These are phyloP conservation scores for Pollenia amentaria DNA, from an alignment of 2,888 invertebrate species.

Conservation along the genomic window DNA sequence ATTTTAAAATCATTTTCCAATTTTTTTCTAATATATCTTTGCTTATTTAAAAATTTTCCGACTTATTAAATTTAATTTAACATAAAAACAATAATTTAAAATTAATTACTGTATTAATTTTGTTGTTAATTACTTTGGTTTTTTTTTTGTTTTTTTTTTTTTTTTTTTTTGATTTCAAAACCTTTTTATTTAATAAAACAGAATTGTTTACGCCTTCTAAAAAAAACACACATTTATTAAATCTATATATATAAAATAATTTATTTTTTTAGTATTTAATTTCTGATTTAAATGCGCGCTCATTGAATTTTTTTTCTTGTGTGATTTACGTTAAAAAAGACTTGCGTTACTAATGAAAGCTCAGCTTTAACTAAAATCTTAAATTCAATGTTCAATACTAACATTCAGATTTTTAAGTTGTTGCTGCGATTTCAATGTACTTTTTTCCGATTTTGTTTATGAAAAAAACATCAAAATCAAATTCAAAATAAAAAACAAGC, in stretches of 20 bases:
- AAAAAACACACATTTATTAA: not conserved
- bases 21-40: slow-evolving; percentile 1
- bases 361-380: slow-evolving; percentile 67
- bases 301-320: not conserved
- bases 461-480: slow-evolving; percentile 11
- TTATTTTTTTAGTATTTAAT: slow-evolving; percentile 23
- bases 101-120: slow-evolving; percentile 33
- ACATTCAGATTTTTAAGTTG: slow-evolving; percentile 47
- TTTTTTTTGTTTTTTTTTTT: slow-evolving; percentile 1
- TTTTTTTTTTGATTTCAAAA: slow-evolving; percentile 12
- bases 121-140: slow-evolving; percentile 18
- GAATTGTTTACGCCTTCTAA: slow-evolving; percentile 57
- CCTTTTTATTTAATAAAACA: slow-evolving; percentile 18
- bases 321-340: not conserved
- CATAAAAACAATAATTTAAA: slow-evolving; percentile 7
- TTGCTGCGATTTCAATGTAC: not conserved
- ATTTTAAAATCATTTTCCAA: slow-evolving; percentile 55
- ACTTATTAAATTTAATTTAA: not conserved
- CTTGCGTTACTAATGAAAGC: slow-evolving; percentile 63
- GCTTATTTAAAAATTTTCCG: not conserved
- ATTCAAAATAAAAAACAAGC: not conserved
- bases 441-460: slow-evolving; percentile 32
- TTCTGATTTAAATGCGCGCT: slow-evolving; percentile 18
- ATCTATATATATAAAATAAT: not conserved
- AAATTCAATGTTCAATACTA: slow-evolving; percentile 60